Conservation (phyloP, 2,113 vertebrate species). For the Numenius arquata region DNA sequence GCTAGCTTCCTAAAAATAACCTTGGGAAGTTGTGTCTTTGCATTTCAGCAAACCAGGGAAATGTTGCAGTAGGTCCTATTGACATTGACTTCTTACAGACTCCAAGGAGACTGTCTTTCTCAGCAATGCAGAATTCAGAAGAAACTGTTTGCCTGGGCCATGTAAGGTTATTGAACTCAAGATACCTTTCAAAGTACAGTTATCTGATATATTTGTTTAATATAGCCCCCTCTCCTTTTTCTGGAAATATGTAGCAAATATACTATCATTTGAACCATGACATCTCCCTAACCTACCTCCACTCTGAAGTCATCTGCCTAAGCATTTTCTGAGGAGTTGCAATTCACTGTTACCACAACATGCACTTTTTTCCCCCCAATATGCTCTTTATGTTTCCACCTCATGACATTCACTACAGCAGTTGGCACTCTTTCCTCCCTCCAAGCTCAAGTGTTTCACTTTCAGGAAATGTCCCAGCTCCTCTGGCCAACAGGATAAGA, state of each 20-base stretch:
- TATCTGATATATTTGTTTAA: not conserved
- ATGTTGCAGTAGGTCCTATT: not conserved
- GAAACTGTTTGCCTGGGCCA: not conserved
- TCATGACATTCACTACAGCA: not conserved
- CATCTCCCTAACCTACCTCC: not conserved
- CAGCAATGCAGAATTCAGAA: not conserved
- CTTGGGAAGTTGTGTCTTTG: not conserved
- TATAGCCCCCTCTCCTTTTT: not conserved
- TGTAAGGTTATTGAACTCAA: not conserved
- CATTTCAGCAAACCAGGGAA: not conserved
- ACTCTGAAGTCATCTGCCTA: not conserved
- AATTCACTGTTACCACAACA: not conserved
- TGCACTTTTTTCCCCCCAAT: accelerated
- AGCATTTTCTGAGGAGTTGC: not conserved
- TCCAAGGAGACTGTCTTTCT: not conserved
- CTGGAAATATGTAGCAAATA: not conserved
- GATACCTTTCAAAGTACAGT: not conserved
- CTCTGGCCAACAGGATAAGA: not conserved
- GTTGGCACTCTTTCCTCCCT: not conserved
- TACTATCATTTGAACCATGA: not conserved
- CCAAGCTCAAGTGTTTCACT: not conserved
- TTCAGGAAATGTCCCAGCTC: not conserved
- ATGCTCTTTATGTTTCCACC: not conserved
- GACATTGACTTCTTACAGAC: not conserved
- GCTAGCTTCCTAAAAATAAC: not conserved